Base-by-base conservation (phyloP, 2,888 invertebrate genomes). In the Leptopterna dolabrata region DNA sequence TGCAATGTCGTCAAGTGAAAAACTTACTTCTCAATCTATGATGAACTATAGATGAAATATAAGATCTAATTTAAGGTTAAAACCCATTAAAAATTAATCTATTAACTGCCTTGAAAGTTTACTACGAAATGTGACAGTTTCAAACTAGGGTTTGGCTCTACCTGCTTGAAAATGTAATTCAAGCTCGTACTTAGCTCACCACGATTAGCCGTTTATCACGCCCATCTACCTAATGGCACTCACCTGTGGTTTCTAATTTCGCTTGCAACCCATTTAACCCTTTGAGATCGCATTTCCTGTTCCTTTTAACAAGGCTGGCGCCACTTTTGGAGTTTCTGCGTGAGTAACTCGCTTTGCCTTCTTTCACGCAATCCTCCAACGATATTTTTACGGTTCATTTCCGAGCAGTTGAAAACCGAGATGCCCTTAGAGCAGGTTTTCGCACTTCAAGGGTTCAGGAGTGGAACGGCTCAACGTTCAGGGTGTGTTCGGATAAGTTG, bases 231-330 rank as follows among this genome's bases (percentile, higher is more conserved):
- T 82, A 82, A 82, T 82, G 70, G 82, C 82, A n/a, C 41, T 82
- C 82, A 82, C 82, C 82, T 82, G 82, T 30, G 36, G 19, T 82
- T 36, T 82, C 70, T 80, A 43, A 80, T 82, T 82, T 55, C 82
- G 82, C 82, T 82, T 80, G 80, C 47, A 82, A 82, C 43, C 70
- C 55, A 82, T 82, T 82, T 63, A 27, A 82, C 82, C 55, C 70
- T n/a, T 82, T 63, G 36, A 82, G 19, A 36, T 30, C 82, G 82
- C 63, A 63, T 63, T 55, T 82, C 82, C 82, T 82, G 43, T 82
- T 82, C 82, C 51, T 41, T 82, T 36, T 43, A 76, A 76, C 43
- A 36, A 16, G 76, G 36, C 76, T 76, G 76, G 76, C 76, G 76
- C 76, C 76, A 41, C 76, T n/a, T 41, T 76, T 4, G n/a, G 76